Base-by-base conservation (phyloP, 2,888 invertebrate species). In the Drosophila percnosoma region DNA sequence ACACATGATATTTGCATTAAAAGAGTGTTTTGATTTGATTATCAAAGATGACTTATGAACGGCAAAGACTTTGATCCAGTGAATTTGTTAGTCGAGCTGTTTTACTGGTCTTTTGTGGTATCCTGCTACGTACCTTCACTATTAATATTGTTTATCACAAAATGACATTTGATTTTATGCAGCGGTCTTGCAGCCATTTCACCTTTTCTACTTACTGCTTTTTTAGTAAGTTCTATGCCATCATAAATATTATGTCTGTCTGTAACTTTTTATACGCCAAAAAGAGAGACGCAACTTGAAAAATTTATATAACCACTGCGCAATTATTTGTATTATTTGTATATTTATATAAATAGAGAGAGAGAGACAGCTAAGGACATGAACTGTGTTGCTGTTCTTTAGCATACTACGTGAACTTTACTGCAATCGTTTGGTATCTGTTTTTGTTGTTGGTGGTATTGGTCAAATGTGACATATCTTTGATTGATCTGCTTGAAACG, bases 201-300 rank as follows among this genome's bases (percentile, higher is more conserved):
- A 21, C 51, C 42, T 45, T 68, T 53, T 60, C 52, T 49, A 29
- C 54, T 55, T 70, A 66, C 59, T 75, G 55, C 33, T 34, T 61
- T 21, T 71, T 49, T 70, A 55, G 77, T 72, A 72, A 62, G 83
- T 60, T 69, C 64, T 58, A 62, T 61, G 81, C 70, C 79, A 82
- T 76, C 87, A 83, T 83, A 83, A 87, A 89, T 89, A 83, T 82
- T 74, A 73, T 74, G 75, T 80, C 76, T 74, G 72, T 45, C 68
- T 70, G 55, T 15, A 18, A 36, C 55, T 66, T 73, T 76, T 68
- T 58, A 42, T 31, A 40, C 40, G 38, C 7, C 31, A 58, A 68
- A 59, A 48, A 64, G 38, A 60, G 29, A 53, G 31, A 65, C 45
- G 51, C 58, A 73, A 77, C 73, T 73, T 73, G 55, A 64, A 68